Conservation (phyloP, 2,797 vertebrate genomes). For the Morelia viridis region DNA sequence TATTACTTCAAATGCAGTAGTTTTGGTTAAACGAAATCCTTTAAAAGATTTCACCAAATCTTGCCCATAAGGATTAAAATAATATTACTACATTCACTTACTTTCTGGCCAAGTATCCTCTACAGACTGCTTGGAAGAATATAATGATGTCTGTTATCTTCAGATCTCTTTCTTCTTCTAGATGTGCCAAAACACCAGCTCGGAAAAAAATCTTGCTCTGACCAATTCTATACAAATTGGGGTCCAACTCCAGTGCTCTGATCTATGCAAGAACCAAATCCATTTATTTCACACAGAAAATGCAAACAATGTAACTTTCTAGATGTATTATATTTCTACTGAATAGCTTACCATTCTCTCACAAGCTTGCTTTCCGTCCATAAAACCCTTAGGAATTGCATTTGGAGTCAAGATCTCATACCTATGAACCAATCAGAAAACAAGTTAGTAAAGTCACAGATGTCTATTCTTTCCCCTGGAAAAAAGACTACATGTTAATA, state of each 20-base stretch:
- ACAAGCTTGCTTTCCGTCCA: conserved; percentile 98
- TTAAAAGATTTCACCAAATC: neutral
- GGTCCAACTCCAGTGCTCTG: conserved; percentile 90
- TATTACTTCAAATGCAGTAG: neutral
- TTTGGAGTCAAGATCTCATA: conserved; percentile 98
- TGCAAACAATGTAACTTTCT: neutral
- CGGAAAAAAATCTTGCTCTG: conserved; percentile 99
- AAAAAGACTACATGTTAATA: neutral
- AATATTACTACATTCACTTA: conserved; percentile 67
- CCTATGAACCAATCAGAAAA: conserved; percentile 71
- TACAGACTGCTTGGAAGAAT: conserved; percentile 95
- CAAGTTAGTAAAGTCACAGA: neutral
- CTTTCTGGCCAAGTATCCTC: conserved; percentile 96
- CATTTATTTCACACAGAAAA: neutral
- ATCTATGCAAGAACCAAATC: conserved; percentile 76
- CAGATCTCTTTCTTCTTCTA: conserved; percentile 95
- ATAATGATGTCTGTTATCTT: conserved; percentile 98
- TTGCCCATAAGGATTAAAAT: neutral
- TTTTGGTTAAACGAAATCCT: neutral
- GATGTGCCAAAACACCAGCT: conserved; percentile 92
- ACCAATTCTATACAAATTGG: conserved; percentile 93
- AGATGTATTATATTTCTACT: neutral
- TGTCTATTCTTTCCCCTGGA: neutral
- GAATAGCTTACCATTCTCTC: conserved; percentile 88
- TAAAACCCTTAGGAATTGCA: conserved; percentile 97